These are phyloP conservation scores for Scalopus aquaticus DNA, from an alignment of 2,113 vertebrate genomes.

Conservation along the genomic window DNA sequence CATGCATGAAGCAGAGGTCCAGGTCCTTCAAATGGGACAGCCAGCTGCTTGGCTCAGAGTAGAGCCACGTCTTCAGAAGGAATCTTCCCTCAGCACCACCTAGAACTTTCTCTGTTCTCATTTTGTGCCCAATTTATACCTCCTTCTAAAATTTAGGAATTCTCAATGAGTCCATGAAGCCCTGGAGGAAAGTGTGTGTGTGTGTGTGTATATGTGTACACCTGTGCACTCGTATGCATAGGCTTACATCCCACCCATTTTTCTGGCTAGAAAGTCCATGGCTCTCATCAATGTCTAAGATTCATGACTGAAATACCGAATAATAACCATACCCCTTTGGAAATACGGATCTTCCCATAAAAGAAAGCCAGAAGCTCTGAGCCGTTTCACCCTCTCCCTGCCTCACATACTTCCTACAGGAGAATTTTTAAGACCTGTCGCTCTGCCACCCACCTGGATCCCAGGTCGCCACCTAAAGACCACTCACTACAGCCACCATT, in stretches of 20 bases:
- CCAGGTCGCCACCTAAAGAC: neutral
- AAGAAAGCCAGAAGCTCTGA: neutral
- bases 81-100: neutral
- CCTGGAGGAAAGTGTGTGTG: neutral
- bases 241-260: neutral
- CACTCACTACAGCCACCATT: neutral
- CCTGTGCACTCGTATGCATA: no score
- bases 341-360: neutral
- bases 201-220: neutral
- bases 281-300: conserved; percentile 33
- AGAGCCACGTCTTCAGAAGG: neutral
- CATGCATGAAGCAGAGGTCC: neutral
- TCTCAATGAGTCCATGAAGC: neutral
- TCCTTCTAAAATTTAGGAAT: neutral
- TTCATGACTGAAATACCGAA: neutral
- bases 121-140: neutral
- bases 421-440: neutral
- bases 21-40: neutral
- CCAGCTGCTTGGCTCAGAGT: neutral
- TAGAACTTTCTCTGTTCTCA: neutral
- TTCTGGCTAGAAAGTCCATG: neutral
- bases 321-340: neutral
- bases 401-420: neutral
- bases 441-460: neutral
- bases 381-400: neutral